Conservation (phyloP, 2,113 vertebrate genomes). For the Bagarius yarrelli region DNA sequence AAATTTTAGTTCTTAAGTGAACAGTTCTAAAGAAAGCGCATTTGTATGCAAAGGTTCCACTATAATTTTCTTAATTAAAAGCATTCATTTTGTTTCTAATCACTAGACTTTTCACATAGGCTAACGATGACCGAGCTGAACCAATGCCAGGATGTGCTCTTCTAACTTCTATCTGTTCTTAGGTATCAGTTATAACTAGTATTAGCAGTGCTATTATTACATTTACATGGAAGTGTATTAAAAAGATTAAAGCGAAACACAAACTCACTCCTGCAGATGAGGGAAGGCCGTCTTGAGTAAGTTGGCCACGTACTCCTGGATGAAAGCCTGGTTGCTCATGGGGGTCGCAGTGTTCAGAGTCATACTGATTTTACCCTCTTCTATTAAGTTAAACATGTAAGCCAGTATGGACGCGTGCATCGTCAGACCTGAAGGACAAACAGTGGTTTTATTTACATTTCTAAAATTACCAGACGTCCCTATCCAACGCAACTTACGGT, state of each 20-base stretch:
- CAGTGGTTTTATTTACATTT: neutral
- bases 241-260: neutral
- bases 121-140: neutral
- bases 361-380: conserved; percentile 95
- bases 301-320: conserved; percentile 98
- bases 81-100: too few species aligned
- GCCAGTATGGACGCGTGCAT: conserved; percentile 99
- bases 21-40: too few species aligned
- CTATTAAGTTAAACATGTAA: conserved; percentile 99
- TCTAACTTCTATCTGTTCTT: neutral
- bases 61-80: too few species aligned
- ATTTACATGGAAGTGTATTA: neutral
- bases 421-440: conserved; percentile 80
- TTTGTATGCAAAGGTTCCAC: too few species aligned
- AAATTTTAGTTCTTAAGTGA: too few species aligned
- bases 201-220: neutral
- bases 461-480: too few species aligned
- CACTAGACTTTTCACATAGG: too few species aligned
- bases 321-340: conserved; percentile 93
- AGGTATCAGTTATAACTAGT: neutral
- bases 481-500: too few species aligned
- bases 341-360: conserved; percentile 84
- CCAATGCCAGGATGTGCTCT: neutral
- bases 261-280: conserved; percentile 93
- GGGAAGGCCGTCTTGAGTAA: conserved; percentile 98